A percentile compares a stretch with the other conserved stretches of the same genome.
These are phyloP conservation scores for Thysanoteuthis rhombus DNA, from an alignment of 2,888 invertebrate species.

Conservation along the genomic window DNA sequence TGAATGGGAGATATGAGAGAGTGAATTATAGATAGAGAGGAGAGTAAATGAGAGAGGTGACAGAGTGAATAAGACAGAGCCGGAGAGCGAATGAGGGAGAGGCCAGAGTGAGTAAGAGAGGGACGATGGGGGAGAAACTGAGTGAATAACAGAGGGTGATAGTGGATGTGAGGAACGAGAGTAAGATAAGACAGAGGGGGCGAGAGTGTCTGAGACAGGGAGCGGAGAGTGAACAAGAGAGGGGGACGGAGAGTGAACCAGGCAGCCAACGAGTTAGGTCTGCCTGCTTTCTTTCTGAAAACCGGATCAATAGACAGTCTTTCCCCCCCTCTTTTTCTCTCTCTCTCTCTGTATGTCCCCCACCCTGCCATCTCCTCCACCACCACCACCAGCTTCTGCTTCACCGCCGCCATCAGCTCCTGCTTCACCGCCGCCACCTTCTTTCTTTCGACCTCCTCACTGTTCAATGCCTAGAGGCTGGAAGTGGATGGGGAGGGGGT, in stretches of 20 bases:
- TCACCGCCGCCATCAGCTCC: not conserved
- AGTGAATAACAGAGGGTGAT: too few species aligned
- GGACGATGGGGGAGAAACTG: too few species aligned
- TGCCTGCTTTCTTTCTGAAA: not conserved
- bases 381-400: not conserved
- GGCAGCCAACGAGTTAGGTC: not conserved
- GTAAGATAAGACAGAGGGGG: too few species aligned
- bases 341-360: too few species aligned
- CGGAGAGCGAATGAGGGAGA: too few species aligned
- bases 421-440: not conserved
- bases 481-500: not conserved
- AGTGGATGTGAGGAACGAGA: too few species aligned
- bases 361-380: not conserved
- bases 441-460: not conserved
- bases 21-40: not conserved
- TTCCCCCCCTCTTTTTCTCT: not conserved
- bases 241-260: not conserved
- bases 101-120: too few species aligned
- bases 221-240: not conserved
- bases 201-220: too few species aligned
- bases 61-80: too few species aligned
- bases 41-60: too few species aligned
- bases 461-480: slow-evolving; percentile 12
- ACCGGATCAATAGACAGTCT: not conserved
- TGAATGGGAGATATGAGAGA: not conserved